Evolutionary conservation across 2,797 vertebrate genomes (phyloP).

Genomic region (Nothura maculosa): DNA sequence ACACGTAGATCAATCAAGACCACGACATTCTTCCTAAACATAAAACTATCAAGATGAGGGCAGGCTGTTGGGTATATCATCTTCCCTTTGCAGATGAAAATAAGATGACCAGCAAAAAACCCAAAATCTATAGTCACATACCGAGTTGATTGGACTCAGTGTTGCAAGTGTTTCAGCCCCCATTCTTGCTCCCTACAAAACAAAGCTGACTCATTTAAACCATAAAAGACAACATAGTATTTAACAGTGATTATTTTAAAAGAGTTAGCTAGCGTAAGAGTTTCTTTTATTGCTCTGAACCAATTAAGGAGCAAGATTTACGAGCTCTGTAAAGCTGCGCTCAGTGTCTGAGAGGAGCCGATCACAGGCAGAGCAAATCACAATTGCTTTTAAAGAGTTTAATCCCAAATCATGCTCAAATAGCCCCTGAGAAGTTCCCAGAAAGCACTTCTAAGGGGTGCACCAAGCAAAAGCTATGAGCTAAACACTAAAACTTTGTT

Average conservation of each 20-base stretch:
- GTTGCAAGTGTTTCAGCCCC: background rate
- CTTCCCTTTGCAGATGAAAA: background rate
- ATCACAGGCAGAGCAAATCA: background rate
- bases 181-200: background rate
- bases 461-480: background rate
- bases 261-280: background rate
- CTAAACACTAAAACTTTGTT: background rate
- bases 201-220: background rate
- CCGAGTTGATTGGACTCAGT: background rate
- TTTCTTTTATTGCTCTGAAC: slow-evolving; percentile 24
- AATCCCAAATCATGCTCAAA: background rate
- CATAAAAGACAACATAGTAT: background rate
- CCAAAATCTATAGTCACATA: background rate
- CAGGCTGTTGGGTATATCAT: background rate
- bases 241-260: background rate
- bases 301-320: slow-evolving; percentile 29
- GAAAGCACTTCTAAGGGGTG: background rate
- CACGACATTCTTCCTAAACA: background rate
- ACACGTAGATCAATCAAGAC: background rate
- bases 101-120: background rate
- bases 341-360: background rate
- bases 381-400: background rate
- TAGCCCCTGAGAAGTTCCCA: background rate
- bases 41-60: background rate
- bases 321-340: slow-evolving; percentile 3